These are phyloP conservation scores for Agriotes lineatus DNA, from an alignment of 2,888 invertebrate species.

Conservation along the genomic window DNA sequence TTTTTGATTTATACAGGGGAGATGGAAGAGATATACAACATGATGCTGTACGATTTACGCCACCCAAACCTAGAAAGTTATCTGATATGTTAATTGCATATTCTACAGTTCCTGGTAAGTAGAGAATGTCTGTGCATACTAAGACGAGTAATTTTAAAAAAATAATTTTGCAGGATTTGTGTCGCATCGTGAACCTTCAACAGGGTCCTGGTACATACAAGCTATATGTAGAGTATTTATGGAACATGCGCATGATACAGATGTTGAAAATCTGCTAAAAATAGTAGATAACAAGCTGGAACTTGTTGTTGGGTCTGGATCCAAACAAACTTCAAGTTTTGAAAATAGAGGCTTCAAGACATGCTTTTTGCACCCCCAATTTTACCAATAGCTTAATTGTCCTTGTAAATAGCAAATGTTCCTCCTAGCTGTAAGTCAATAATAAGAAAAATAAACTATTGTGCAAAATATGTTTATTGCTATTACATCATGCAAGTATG, in stretches of 20 bases:
- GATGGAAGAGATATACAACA: no score
- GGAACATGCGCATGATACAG: conserved; percentile 72
- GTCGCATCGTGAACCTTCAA: conserved; percentile 71
- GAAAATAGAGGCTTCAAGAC: conserved; percentile 75
- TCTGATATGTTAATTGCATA: conserved; percentile 76
- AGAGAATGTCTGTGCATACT: no score
- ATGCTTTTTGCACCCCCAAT: conserved; percentile 63
- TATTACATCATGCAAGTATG: conserved; percentile 15
- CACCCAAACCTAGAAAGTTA: conserved; percentile 56
- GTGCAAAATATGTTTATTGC: conserved; percentile 26
- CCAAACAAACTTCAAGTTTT: conserved; percentile 74
- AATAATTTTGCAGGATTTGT: conserved; percentile 67
- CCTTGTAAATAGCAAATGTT: neutral
- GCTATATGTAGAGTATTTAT: conserved; percentile 76
- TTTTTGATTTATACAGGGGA: conserved; percentile 54
- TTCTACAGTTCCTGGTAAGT: conserved; percentile 72
- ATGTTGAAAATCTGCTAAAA: conserved; percentile 76
- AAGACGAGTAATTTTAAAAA: no score
- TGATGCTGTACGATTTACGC: conserved; percentile 49
- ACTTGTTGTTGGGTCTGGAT: conserved; percentile 52
- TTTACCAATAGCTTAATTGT: neutral
- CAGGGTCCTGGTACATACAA: conserved; percentile 81
- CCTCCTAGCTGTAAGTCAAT: neutral
- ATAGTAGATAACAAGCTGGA: conserved; percentile 70
- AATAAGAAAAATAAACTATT: neutral